Evolutionary conservation across 1,140 invertebrate species (phyloP).

Genomic region (Panagrolaimus sp.): DNA sequence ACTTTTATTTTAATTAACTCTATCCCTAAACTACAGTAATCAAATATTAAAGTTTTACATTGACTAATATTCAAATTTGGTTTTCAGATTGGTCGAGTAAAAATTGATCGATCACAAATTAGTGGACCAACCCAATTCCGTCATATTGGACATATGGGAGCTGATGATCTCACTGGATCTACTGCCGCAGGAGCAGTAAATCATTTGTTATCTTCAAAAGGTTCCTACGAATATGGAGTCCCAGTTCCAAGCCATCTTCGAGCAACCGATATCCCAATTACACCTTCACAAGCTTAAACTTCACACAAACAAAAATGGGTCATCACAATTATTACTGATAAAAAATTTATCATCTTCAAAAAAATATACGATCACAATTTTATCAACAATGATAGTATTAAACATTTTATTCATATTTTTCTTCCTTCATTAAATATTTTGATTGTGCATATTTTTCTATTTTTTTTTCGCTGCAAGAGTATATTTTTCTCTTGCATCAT

Average conservation of each 20-base stretch:
- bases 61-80: too few species aligned
- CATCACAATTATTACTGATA: too few species aligned
- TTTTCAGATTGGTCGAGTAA: slow-evolving; percentile 65
- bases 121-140: slow-evolving; percentile 82
- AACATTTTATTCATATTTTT: too few species aligned
- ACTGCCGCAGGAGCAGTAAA: slow-evolving; percentile 66
- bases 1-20: too few species aligned
- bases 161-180: slow-evolving; percentile 66
- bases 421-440: too few species aligned
- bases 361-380: too few species aligned
- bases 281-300: not conserved
- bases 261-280: slow-evolving; percentile 40
- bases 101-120: slow-evolving; percentile 86
- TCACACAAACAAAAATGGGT: not conserved
- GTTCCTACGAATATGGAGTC: slow-evolving; percentile 72
- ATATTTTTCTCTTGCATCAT: not conserved
- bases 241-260: slow-evolving; percentile 59
- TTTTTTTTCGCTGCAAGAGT: too few species aligned
- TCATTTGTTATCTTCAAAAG: slow-evolving; percentile 80
- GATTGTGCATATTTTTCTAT: too few species aligned
- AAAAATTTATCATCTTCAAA: too few species aligned
- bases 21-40: too few species aligned
- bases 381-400: too few species aligned
- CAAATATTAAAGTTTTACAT: too few species aligned
- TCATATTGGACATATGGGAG: slow-evolving; percentile 83